Base-by-base conservation (phyloP, 2,888 invertebrate species). In the Notocelia uddmanniana region DNA sequence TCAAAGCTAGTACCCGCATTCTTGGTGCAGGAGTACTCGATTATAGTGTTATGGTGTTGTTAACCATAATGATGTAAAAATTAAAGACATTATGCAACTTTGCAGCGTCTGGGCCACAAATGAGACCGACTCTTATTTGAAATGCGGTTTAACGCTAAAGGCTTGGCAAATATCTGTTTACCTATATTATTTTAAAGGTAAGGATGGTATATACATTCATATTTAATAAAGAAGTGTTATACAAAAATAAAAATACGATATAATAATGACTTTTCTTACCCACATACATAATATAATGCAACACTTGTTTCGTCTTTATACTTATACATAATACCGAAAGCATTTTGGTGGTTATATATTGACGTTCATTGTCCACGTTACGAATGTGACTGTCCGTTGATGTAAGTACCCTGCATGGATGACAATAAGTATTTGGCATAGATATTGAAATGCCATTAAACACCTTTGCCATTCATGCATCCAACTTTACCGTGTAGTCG, bases 1-100 rank as follows among this genome's bases (percentile, higher is more conserved):
- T 80, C 78, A 80, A 79, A 75, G 76, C 77, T 79, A 75, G 76
- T 74, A 76, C 77, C 79, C 79, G 76, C 81, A 77, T 76, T 79
- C 75, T 73, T 70, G 15, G 48, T 23, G 45, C 37, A 63, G 15
- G 57, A 45, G 58, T 66, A 48, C 59, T 59, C 68, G 72, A 72
- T 72, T 60, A 71, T 37, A 68, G 67, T 60, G 68, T 68, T 72
- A 62, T 68, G 72, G 72, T 62, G 72, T 62, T 71, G 71, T 71
- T 68, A 68, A 57, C 23, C 45, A 50, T 72, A 71, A 71, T 71
- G 54, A 60, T 62, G 48, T 57, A 41, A 72, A n/a, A 72, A 68
- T 72, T 62, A 34, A 62, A 62, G 55, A 3, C 34, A 72, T 68
- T 50, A 57, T 26, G 34, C n/a, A 26, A 37, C 34, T 26, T 57